Evolutionary conservation across 2,888 invertebrate genomes (phyloP), one percentile per base, ranked within the genome.

Genomic region (Coenonympha glycerion): DNA sequence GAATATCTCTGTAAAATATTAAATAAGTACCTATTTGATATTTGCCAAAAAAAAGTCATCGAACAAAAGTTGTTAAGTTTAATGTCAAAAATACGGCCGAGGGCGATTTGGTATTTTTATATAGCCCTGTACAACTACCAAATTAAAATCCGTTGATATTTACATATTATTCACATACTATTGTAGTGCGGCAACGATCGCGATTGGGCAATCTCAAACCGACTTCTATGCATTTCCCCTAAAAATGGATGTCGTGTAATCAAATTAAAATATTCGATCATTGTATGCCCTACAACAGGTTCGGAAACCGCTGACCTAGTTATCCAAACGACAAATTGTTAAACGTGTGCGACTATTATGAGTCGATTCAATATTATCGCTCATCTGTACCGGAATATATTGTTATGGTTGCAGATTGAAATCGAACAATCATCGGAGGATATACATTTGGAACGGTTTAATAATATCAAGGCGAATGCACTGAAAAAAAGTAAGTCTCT

Each of bases 221-320:
- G n/a, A n/a, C n/a, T 15, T 69, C 73, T 1, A 76, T 73, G 74
- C 72, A 72, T 50, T 68, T 68, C 58, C 56, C 68, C 58, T 56
- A 74, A 76, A 80, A 73, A 63, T 50, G 68, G 72, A 73, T 79
- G 78, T 79, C 71, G 47, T 53, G 53, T 55, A 49, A 68, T 76
- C 79, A 80, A 81, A 82, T 82, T 79, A 70, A 82, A 76, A 79
- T 73, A 71, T 72, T 74, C 73, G 69, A 67, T 71, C 59, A 72
- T 72, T 75, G 74, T 76, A 63, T 59, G 64, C 4, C 11, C 16
- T 59, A 68, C 26, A 46, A 66, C 26, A 44, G 66, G 62, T 72
- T 76, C 78, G 68, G 62, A 76, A 74, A 73, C 71, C 68, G 68
- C 70, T 75, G 80, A 79, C 85, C 84, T 68, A 79, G 72, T 70